Evolutionary conservation across 1,140 invertebrate genomes (phyloP), one percentile per base, ranked within the genome.

Genomic region (Neodiprion lecontei): DNA sequence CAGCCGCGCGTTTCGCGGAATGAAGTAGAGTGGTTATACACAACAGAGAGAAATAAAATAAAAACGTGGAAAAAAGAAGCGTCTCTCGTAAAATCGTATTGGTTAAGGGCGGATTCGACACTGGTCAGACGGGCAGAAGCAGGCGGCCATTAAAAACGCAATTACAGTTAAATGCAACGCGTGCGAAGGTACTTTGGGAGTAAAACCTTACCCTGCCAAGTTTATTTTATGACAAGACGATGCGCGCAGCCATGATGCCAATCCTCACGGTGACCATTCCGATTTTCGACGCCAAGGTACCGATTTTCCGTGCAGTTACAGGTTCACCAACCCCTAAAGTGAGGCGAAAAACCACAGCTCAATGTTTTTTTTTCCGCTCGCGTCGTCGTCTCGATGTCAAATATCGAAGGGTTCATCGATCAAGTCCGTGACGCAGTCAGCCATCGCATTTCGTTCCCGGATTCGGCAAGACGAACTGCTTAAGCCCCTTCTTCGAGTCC

Each of bases 131-230:
- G 28, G 28, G 28, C 28, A 40, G 28, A 40, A 5, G 28, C 28
- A 5, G 28, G 28, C 72, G 80, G 75, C 80, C 80, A 81, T 85
- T 85, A 85, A 85, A 83, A 85, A 85, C 74, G 80, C 83, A 83
- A 85, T 85, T 85, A 83, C 80, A 78, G 72, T 79, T 80, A 81
- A 83, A 83, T 80, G 81, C 80, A 79, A 83, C 80, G 82, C 78
- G 75, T 79, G 77, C 77, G 74, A 79, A 80, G 77, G 81, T 79
- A 76, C 74, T 78, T 74, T 76, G 23, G 48, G 74, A 73, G 70
- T 61, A 76, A 70, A 47, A 47, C 68, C 66, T 48, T 14, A 50
- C 48, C 12, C 65, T 21, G 48, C 5, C 48, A 48, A 69, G 48
- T 66, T 69, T 73, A 75, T 75, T 75, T 75, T 73, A 75, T 67